Evolutionary conservation across 1,140 invertebrate species (phyloP), one percentile per base, ranked within the genome.

Genomic region (Pogonomyrmex californicus): DNA sequence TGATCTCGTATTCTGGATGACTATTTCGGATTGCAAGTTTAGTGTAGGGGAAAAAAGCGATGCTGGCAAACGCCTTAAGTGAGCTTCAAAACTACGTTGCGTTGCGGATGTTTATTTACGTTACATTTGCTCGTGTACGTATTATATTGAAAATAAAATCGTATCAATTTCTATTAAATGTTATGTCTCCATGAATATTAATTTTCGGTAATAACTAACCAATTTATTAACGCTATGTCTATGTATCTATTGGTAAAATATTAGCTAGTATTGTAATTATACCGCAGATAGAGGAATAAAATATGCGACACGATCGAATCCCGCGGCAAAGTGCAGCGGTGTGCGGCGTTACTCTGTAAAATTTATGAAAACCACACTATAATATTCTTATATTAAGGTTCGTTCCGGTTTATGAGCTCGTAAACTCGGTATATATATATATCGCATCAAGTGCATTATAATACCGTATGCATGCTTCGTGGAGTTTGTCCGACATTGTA

Each of bases 321-420:
- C 23, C 65, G 65, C 58, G 60, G 23, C 54, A 14, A 47, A 54
- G 38, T 82, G 17, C 36, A 12, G 33, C 44, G 51, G 51, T 58
- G 54, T n/a, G 30, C 36, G 79, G 17, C 30, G 58, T 87, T 71
- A 81, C 63, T 83, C 51, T 41, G 77, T 66, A 65, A 91, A 93
- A 93, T 93, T 93, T 93, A 93, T 92, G 90, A 93, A 93, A 92
- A 91, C 86, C 91, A 75, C 91, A 92, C 91, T 93, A 91, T 92
- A 93, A 93, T 88, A 90, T 93, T 93, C 92, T 93, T 92, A 91
- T 93, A 93, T 93, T 90, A 92, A 91, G 91, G 91, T 91, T 91
- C 90, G 88, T 92, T 92, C 92, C 92, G 86, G 90, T 94, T 94
- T 94, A 94, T 87, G 89, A 68, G 71, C 85, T 93, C 93, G 90